Evolutionary conservation across 2,113 vertebrate species (phyloP).

Genomic region (Pelecanus crispus): DNA sequence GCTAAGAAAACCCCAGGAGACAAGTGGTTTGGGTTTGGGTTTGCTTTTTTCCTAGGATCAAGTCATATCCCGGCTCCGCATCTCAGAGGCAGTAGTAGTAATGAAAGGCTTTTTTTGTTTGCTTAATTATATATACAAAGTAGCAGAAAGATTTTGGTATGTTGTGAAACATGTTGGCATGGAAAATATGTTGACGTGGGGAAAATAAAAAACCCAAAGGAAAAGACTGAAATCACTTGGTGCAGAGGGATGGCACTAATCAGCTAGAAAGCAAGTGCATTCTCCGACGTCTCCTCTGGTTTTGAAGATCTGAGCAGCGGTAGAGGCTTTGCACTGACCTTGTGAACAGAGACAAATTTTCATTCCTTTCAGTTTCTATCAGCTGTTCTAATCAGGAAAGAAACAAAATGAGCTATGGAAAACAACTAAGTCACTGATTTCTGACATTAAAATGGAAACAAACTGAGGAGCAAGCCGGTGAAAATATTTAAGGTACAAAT

Average conservation of each 20-base stretch:
- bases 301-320: background rate
- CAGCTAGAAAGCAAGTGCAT: background rate
- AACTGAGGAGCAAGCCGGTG: background rate
- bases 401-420: background rate
- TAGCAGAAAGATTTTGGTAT: background rate
- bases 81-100: background rate
- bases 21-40: background rate
- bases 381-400: background rate
- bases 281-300: rapidly evolving
- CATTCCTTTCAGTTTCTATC: background rate
- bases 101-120: background rate
- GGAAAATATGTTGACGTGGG: background rate
- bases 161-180: background rate
- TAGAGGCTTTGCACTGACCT: background rate
- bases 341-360: background rate
- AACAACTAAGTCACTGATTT: background rate
- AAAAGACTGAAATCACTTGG: background rate
- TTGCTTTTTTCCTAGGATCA: background rate
- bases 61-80: background rate
- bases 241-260: background rate
- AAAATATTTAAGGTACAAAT: background rate
- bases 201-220: background rate
- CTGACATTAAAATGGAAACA: background rate
- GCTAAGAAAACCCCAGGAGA: background rate
- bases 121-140: background rate